Base-by-base conservation (phyloP, 1,140 invertebrate genomes). In the Stegodyphus mimosarum region DNA sequence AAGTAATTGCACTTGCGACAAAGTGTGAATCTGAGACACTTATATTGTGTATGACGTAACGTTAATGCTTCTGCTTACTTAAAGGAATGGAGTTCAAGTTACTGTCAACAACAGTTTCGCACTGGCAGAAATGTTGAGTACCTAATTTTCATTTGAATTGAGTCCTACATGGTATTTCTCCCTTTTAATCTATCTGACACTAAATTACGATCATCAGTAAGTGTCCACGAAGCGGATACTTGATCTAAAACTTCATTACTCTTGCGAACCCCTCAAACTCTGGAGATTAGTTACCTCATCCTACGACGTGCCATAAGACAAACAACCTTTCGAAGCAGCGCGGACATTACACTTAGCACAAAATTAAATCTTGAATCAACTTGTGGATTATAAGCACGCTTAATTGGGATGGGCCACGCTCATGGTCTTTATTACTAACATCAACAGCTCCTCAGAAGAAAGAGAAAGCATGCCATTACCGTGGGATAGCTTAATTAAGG, bases 301-400 rank as follows among this genome's bases (percentile, higher is more conserved):
- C 55, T 60, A 33, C 33, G 33, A 33, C 33, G 33, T 33, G 33
- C 33, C 33, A 33, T 33, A 33, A 33, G 33, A 33, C 33, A 33
- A 33, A 33, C 33, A 33, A 33, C 33, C 33, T 33, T 33, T 33
- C 33, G 33, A 33, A 33, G 33, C 33, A 33, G 33, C 33, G 33
- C 33, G 33, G 33, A 33, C 33, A 33, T 33, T 33, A 33, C 33
- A 33, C 33, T 33, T 33, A 33, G 15, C 48, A 66, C 60, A 64
- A 76, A 76, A 76, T 76, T 76, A 76, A 76, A 76, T 76, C 74
- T 64, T 76, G 74, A 60, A 76, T 66, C 74, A 76, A 76, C 74
- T 76, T 49, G 60, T 66, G 60, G 74, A 64, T 76, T 67, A 60
- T 49, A 52, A 76, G 74, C 48, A 33, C 18, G 18, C 52, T 18